phyloP scores from a whole-genome alignment of 2,888 invertebrate genomes.

The Acrobasis suavella region DNA sequence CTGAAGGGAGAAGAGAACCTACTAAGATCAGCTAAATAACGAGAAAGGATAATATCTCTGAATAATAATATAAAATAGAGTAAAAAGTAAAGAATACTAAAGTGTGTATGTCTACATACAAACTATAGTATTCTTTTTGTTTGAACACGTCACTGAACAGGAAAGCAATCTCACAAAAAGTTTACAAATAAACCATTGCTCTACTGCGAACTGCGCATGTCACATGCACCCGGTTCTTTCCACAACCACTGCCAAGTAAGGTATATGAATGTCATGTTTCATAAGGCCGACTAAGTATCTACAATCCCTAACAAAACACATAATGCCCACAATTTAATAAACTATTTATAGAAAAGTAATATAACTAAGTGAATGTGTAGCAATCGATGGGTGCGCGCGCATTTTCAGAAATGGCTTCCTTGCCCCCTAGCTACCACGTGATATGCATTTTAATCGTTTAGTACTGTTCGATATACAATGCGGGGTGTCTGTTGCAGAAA shows the following conservation, averaged over 20 bases:
- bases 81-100: no score
- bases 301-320: conserved; percentile 40
- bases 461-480: conserved; percentile 35
- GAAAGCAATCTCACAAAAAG: conserved; percentile 16
- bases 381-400: conserved; percentile 77
- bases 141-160: conserved; percentile 8
- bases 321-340: conserved; percentile 67
- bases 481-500: conserved; percentile 20
- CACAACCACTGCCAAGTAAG: background rate
- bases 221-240: conserved; percentile 2
- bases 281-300: conserved; percentile 33
- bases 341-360: conserved; percentile 57
- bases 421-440: conserved; percentile 23
- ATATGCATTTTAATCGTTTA: background rate
- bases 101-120: no score
- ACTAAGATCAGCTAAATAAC: no score
- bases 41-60: background rate
- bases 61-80: background rate
- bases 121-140: background rate
- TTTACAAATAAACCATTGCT: conserved; percentile 13
- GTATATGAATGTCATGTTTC: conserved; percentile 29
- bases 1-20: no score
- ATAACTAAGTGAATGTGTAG: conserved; percentile 53
- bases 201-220: conserved; percentile 26
- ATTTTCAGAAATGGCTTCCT: conserved; percentile 58